A percentile compares a stretch with the other conserved stretches of the same genome.
phyloP scores from a whole-genome alignment of 2,113 vertebrate species.

The Columba janthina region DNA sequence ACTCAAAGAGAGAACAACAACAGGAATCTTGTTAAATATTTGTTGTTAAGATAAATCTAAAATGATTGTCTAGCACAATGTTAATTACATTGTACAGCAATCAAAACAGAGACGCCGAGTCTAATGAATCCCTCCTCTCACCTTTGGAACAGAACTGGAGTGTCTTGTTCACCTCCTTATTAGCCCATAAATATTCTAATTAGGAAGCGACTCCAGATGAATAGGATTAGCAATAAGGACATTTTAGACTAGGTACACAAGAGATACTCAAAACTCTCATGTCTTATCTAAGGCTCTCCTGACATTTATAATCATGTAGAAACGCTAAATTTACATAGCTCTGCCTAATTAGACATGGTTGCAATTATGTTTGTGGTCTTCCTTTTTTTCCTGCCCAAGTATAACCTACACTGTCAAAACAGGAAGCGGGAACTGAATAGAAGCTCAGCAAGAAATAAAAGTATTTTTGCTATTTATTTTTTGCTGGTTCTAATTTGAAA shows the following conservation, averaged over 20 bases:
- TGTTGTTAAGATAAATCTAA: constrained; percentile 23
- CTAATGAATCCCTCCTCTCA: constrained; percentile 74
- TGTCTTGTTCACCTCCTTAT: constrained; percentile 81
- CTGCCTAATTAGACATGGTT: constrained; percentile 76
- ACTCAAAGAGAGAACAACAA: not conserved
- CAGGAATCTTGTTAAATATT: constrained; percentile 33
- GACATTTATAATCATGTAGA: constrained; percentile 75
- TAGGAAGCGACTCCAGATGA: constrained; percentile 77
- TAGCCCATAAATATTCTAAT: constrained; percentile 89
- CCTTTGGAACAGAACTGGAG: constrained; percentile 73
- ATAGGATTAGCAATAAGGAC: constrained; percentile 73
- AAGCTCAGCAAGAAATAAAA: not conserved
- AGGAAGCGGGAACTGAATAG: constrained; percentile 34
- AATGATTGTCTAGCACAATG: constrained; percentile 27
- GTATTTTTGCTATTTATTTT: constrained; percentile 9
- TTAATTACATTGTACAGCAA: constrained; percentile 58
- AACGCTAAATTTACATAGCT: constrained; percentile 71
- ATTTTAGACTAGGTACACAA: constrained; percentile 46
- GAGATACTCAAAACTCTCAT: constrained; percentile 65
- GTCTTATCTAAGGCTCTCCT: constrained; percentile 70
- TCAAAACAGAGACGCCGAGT: constrained; percentile 70
- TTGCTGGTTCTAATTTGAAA: not conserved
- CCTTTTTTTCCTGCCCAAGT: constrained; percentile 52
- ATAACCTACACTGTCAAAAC: constrained; percentile 38
- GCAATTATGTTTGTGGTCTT: constrained; percentile 64